These are phyloP conservation scores for Parapsyche elsis DNA, from an alignment of 1,140 invertebrate genomes.

Conservation along the genomic window DNA sequence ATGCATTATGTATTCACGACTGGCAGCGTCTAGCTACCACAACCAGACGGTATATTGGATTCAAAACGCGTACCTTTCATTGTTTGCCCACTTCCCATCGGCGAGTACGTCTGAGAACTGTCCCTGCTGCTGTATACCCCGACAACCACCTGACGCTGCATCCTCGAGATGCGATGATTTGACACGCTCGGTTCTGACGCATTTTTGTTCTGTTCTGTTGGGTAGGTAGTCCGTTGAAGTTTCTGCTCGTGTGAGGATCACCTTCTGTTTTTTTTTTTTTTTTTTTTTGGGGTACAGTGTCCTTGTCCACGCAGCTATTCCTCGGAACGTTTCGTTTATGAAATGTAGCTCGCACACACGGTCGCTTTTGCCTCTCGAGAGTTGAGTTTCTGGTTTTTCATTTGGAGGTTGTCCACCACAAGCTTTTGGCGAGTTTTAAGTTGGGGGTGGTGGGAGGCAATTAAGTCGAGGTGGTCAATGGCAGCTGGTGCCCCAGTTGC, in stretches of 20 bases:
- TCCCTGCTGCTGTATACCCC: neutral
- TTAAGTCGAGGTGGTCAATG: neutral
- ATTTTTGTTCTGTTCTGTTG: no score
- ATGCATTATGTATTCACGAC: conserved; percentile 25
- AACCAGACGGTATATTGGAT: conserved; percentile 12
- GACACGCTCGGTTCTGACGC: neutral
- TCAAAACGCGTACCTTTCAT: conserved; percentile 31
- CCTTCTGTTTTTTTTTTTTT: neutral
- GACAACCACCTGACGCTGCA: neutral
- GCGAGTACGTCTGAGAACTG: neutral
- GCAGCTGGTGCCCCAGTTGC: conserved; percentile 35
- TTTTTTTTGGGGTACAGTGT: neutral
- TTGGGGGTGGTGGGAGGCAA: neutral
- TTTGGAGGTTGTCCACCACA: conserved; percentile 9
- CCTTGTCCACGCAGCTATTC: neutral
- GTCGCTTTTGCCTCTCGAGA: neutral
- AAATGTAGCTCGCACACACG: no score
- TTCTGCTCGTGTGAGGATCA: no score
- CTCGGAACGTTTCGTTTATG: no score
- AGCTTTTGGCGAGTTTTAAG: neutral
- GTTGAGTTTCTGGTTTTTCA: neutral
- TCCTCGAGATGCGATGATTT: neutral
- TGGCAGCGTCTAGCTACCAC: neutral
- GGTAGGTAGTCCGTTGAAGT: no score
- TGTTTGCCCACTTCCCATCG: conserved; percentile 18